Percentiles rank a stretch among this genome's conserved stretches.
phyloP scores from a whole-genome alignment of 2,888 invertebrate genomes.

The Autographa pulchrina region DNA sequence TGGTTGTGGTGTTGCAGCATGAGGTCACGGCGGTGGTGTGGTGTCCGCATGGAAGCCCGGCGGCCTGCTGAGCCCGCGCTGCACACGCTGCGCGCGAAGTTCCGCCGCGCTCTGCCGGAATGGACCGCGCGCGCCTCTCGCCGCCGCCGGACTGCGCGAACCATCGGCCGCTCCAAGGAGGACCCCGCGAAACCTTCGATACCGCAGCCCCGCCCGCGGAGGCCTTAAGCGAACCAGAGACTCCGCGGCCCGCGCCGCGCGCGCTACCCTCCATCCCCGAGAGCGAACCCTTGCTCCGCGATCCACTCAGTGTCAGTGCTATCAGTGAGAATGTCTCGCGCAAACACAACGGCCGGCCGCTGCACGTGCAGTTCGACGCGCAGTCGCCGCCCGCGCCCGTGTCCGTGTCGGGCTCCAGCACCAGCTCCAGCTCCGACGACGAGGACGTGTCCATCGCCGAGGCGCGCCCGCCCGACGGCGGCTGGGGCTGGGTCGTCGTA shows the following conservation, averaged over 20 bases:
- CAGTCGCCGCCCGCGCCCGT: slow-evolving; percentile 82
- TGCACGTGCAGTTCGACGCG: slow-evolving; percentile 90
- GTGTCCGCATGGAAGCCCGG: slow-evolving; percentile 87
- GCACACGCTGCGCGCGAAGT: slow-evolving; percentile 81
- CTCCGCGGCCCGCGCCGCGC: slow-evolving; percentile 79
- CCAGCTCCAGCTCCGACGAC: slow-evolving; percentile 89
- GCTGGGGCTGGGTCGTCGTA: slow-evolving; percentile 98
- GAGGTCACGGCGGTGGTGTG: slow-evolving; percentile 86
- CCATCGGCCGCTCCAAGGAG: slow-evolving; percentile 84
- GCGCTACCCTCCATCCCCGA: slow-evolving; percentile 81
- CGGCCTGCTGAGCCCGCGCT: slow-evolving; percentile 83
- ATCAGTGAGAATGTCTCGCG: slow-evolving; percentile 61
- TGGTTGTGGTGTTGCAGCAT: slow-evolving; percentile 78
- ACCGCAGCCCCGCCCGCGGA: slow-evolving; percentile 71
- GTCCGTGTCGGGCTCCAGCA: slow-evolving; percentile 80
- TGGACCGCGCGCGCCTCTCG: slow-evolving; percentile 84
- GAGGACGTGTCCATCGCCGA: slow-evolving; percentile 91
- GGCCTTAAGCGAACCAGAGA: slow-evolving; percentile 78
- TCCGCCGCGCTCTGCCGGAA: slow-evolving; percentile 81
- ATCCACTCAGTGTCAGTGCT: slow-evolving; percentile 53
- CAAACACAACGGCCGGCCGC: slow-evolving; percentile 77
- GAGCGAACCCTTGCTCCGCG: slow-evolving; percentile 80
- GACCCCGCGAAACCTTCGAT: slow-evolving; percentile 82
- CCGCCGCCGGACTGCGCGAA: slow-evolving; percentile 80
- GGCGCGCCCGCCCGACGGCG: slow-evolving; percentile 95